Evolutionary conservation across 2,888 invertebrate species (phyloP), one percentile per base, ranked within the genome.

Genomic region (Cephalotes varians): DNA sequence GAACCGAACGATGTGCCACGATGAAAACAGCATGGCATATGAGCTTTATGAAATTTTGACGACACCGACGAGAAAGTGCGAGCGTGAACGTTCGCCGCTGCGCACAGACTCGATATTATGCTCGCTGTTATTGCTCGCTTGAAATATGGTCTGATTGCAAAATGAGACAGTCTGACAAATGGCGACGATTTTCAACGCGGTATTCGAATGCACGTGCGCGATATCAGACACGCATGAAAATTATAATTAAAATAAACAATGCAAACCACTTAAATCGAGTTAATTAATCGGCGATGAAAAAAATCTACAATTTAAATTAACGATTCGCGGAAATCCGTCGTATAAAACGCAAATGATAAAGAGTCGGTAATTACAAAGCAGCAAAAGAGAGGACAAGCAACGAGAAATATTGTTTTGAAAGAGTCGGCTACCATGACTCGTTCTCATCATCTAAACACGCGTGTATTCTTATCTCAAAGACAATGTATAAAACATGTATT

Each of bases 391-490:
- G 12, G 15, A 6, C 44, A 15, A 7, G 15, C 44, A 9, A 47
- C 9, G 31, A 31, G 31, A 54, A 51, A 7, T 25, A 25, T 25
- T 10, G 3, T 34, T 64, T 73, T 18, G 34, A 34, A 34, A 79
- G 79, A 62, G 67, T 72, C 62, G 40, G 79, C 34, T 49, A 82
- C 51, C 69, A 40, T 60, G 56, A 34, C 54, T 56, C 37, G 58
- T 51, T 71, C 82, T 54, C 64, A 64, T 81, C 71, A 83, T 86
- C 82, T 83, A 88, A 88, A 85, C 89, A 86, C 74, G 81, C 87
- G 80, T 73, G 82, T 83, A 64, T 79, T 44, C 77, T 87, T 83
- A 69, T 47, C 77, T 65, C 49, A 44, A 72, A 79, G 85, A 71
- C 83, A 87, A 89, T n/a, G n/a, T n/a, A n/a, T n/a, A n/a, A n/a